Evolutionary conservation across 2,113 vertebrate genomes (phyloP).

Genomic region (Xyrauchen texanus): DNA sequence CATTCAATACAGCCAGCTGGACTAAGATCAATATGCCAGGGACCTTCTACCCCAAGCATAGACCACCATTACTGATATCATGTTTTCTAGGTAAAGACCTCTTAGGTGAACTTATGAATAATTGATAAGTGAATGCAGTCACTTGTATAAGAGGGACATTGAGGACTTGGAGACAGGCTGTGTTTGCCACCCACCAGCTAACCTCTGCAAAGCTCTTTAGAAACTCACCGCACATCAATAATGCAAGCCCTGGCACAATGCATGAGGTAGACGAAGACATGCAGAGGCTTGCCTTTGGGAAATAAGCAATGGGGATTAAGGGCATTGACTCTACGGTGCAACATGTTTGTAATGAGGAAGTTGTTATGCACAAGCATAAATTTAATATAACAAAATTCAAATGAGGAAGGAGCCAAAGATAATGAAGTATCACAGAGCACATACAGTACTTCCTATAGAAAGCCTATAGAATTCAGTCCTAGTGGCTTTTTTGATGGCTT

Average conservation of each 20-base stretch:
- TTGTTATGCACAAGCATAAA: conserved; percentile 10
- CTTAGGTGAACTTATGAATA: conserved; percentile 25
- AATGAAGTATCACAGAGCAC: conserved; percentile 6
- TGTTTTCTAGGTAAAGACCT: conserved; percentile 16
- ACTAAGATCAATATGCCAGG: not conserved
- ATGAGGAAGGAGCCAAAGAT: conserved; percentile 11
- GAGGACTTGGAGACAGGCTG: not conserved
- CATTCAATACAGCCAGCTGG: no score
- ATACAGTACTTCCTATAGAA: no score
- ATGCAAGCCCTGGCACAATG: conserved; percentile 18
- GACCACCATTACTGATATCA: conserved; percentile 9
- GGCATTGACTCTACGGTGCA: not conserved
- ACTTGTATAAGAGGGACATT: not conserved
- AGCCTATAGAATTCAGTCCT: not conserved
- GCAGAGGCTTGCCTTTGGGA: not conserved
- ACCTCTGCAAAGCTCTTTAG: conserved; percentile 8
- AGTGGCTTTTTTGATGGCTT: not conserved
- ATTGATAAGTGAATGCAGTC: conserved; percentile 19
- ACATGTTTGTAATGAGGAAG: conserved; percentile 5
- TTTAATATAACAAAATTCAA: conserved; percentile 15
- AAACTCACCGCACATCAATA: conserved; percentile 33
- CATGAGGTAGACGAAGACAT: not conserved
- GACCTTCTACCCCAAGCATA: not conserved
- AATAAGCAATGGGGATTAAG: not conserved
- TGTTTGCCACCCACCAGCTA: conserved; percentile 8